Percentiles rank a stretch among this genome's conserved stretches.
Evolutionary conservation across 1,140 invertebrate genomes (phyloP).

Genomic region (Drosophila littoralis): DNA sequence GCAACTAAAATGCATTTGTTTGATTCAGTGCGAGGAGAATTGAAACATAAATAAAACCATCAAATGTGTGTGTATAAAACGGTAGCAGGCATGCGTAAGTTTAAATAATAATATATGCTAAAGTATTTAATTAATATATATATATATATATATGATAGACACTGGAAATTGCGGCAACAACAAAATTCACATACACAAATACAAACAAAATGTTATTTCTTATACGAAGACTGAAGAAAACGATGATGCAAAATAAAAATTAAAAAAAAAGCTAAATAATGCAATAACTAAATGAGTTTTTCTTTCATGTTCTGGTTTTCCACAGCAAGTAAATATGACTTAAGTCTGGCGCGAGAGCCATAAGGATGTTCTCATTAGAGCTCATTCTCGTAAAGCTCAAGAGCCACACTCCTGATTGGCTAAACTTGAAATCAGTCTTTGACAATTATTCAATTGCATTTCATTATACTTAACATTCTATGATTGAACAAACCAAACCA

Average conservation of each 20-base stretch:
- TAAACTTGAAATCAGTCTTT: too few relatives aligned
- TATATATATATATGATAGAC: constrained; percentile 33
- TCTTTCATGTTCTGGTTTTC: too few relatives aligned
- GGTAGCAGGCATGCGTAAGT: constrained; percentile 47
- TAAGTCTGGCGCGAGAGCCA: too few relatives aligned
- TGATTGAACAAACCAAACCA: too few relatives aligned
- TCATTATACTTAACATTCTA: too few relatives aligned
- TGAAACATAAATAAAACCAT: constrained; percentile 40
- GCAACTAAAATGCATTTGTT: constrained; percentile 44
- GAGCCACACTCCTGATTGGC: too few relatives aligned
- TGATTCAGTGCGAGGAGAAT: constrained; percentile 24
- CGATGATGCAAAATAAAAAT: constrained; percentile 74
- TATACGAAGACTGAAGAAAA: constrained; percentile 84
- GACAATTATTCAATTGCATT: too few relatives aligned
- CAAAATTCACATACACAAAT: constrained; percentile 42
- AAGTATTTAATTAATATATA: constrained; percentile 71
- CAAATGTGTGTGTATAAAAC: constrained; percentile 51
- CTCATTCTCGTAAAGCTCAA: too few relatives aligned
- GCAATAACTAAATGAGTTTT: neutral
- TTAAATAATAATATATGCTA: constrained; percentile 67
- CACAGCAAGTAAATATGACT: too few relatives aligned
- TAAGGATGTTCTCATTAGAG: too few relatives aligned
- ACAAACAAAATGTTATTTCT: constrained; percentile 83
- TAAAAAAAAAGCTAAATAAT: constrained; percentile 51
- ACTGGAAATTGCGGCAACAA: constrained; percentile 40